Conservation (phyloP, 2,888 invertebrate genomes). For the Drosophila yooni region DNA sequence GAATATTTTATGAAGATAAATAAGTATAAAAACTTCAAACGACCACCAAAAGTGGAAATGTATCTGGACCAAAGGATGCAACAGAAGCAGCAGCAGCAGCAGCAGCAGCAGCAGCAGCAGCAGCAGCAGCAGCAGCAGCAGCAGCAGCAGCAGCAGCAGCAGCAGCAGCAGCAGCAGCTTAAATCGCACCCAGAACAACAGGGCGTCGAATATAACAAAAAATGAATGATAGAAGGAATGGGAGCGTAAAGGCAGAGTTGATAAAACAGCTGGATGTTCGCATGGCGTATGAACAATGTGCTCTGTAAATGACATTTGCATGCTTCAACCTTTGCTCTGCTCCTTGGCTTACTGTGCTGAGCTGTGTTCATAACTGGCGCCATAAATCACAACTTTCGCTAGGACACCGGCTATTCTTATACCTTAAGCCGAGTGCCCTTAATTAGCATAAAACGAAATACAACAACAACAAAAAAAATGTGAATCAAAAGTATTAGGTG, state of each 20-base stretch:
- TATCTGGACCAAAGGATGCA: constrained; percentile 46
- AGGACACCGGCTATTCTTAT: neutral
- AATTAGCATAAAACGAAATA: neutral
- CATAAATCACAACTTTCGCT: constrained; percentile 1
- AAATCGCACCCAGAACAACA: constrained; percentile 17
- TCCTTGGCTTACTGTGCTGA: constrained; percentile 11
- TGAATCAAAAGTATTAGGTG: neutral
- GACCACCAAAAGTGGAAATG: constrained; percentile 73
- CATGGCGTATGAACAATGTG: constrained; percentile 60
- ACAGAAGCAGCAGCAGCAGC: constrained; percentile 22
- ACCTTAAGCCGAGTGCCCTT: neutral
- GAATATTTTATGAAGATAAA: constrained; percentile 81
- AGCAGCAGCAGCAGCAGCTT: constrained; percentile 22
- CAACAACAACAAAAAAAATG: no score
- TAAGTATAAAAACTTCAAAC: constrained; percentile 80
- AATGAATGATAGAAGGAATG: constrained; percentile 19
- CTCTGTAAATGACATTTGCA: constrained; percentile 45
- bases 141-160: constrained; percentile 12
- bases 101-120: constrained; percentile 14
- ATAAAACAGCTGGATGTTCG: constrained; percentile 40
- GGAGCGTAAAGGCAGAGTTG: neutral
- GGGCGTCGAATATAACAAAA: constrained; percentile 39
- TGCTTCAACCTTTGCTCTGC: constrained; percentile 38
- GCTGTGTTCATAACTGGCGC: constrained; percentile 30
- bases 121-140: constrained; percentile 40